Conservation (phyloP, 2,797 vertebrate genomes). For the Eulemur rubriventer region DNA sequence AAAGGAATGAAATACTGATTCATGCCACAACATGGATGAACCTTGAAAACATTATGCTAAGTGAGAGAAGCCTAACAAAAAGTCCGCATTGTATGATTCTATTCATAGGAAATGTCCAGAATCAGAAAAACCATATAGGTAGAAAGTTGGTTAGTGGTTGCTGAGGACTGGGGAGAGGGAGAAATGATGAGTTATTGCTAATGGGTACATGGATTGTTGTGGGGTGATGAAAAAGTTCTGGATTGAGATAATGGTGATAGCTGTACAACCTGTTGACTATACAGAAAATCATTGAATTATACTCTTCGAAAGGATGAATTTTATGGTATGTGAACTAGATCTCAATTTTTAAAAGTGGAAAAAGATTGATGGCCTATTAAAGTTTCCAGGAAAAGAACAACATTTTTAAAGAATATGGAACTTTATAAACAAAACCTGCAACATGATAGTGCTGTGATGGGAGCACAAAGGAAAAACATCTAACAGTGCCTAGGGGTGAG, state of each 20-base stretch:
- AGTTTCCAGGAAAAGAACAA: neutral
- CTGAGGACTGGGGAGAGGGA: neutral
- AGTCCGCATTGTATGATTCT: neutral
- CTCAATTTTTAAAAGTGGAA: neutral
- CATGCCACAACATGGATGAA: neutral
- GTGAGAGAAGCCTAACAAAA: neutral
- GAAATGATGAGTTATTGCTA: neutral
- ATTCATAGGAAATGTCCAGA: neutral
- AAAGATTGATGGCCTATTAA: neutral
- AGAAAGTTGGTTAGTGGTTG: neutral
- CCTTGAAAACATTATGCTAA: neutral
- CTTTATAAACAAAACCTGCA: neutral
- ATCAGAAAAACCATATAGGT: neutral
- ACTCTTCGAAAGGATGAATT: neutral
- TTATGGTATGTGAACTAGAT: neutral
- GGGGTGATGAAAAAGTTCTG: neutral
- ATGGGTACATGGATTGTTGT: neutral
- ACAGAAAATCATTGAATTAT: neutral
- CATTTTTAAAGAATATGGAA: neutral
- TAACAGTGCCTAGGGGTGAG: neutral
- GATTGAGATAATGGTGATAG: neutral
- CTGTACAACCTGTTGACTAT: neutral
- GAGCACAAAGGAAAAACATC: neutral
- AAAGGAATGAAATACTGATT: neutral
- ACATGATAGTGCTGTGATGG: neutral